These are phyloP conservation scores for Ennomos quercinarius DNA, from an alignment of 2,888 invertebrate species.

Conservation along the genomic window DNA sequence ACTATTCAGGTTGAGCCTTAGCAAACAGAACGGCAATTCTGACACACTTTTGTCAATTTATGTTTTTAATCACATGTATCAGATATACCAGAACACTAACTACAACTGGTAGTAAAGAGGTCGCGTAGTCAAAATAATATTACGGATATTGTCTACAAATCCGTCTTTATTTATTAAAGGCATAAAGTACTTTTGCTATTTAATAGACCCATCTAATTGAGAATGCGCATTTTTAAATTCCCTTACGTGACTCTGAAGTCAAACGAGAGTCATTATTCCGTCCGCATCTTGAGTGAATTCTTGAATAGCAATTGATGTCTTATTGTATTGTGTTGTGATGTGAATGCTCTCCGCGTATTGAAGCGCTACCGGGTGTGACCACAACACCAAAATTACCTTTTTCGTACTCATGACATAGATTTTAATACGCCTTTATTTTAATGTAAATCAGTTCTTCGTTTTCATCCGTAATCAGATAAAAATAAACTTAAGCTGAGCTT, in stretches of 20 bases:
- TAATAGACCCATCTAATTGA: too few relatives aligned
- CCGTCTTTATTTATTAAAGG: too few relatives aligned
- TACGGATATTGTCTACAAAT: too few relatives aligned
- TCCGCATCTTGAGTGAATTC: slow-evolving; percentile 24
- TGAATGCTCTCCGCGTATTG: slow-evolving; percentile 41
- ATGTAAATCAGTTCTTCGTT: neutral
- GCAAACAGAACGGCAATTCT: slow-evolving; percentile 46
- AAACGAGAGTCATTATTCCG: slow-evolving; percentile 16
- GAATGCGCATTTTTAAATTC: slow-evolving; percentile 11
- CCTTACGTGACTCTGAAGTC: slow-evolving; percentile 9
- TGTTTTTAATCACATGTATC: slow-evolving; percentile 12
- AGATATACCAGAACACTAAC: too few relatives aligned
- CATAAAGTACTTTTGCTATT: too few relatives aligned
- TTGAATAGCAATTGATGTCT: slow-evolving; percentile 31
- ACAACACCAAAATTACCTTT: slow-evolving; percentile 32
- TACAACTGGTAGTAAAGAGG: too few relatives aligned
- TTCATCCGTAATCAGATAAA: too few relatives aligned
- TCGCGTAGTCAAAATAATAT: too few relatives aligned
- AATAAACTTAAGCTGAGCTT: too few relatives aligned
- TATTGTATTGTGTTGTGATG: slow-evolving; percentile 35
- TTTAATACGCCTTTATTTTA: neutral
- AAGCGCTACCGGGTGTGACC: slow-evolving; percentile 33
- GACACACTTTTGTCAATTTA: slow-evolving; percentile 43
- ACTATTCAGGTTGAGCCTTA: slow-evolving; percentile 46
- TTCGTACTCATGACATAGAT: slow-evolving; percentile 31